Evolutionary conservation across 2,113 vertebrate genomes (phyloP), one percentile per base, ranked within the genome.

Genomic region (Scartelaos histophorus): DNA sequence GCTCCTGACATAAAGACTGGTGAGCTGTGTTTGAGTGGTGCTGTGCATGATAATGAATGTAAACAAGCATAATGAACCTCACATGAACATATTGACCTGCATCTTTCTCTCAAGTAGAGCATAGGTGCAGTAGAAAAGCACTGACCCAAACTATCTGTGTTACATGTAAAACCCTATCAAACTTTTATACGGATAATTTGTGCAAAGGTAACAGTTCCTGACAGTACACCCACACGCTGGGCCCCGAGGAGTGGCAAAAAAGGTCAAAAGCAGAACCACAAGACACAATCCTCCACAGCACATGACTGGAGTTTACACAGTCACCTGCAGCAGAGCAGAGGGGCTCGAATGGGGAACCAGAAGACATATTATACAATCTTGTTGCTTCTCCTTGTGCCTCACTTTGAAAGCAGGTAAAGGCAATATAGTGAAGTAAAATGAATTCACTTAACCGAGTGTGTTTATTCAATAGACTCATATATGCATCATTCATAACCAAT

Each of bases 101-200:
- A 61, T 53, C 69, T 78, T 68, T 71, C 19, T 70, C 46, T 69
- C 19, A 67, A 71, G 58, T 29, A 57, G 60, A 74, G 51, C 24
- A 21, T 61, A 65, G 79, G 68, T 61, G 65, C 62, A 74, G 69
- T 22, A 35, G 56, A 65, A 24, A 65, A 65, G 76, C 60, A 70
- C 75, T 84, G 82, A 78, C 75, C 76, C 71, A 74, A 80, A 81
- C 70, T 58, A 70, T 85, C 76, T 82, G 70, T 83, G 70, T 73
- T 77, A 78, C 70, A 49, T 77, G 73, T 77, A 76, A 43, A 43
- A 51, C 75, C 66, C 60, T 69, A 87, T 91, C 81, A 90, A 87
- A 91, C 74, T 84, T 90, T 89, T 68, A 87, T 71, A 24, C 75
- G 47, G 29, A 75, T 75, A 60, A 70, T 81, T 78, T 79, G 57